phyloP scores from a whole-genome alignment of 1,140 invertebrate genomes.

The Drosophila melanica region DNA sequence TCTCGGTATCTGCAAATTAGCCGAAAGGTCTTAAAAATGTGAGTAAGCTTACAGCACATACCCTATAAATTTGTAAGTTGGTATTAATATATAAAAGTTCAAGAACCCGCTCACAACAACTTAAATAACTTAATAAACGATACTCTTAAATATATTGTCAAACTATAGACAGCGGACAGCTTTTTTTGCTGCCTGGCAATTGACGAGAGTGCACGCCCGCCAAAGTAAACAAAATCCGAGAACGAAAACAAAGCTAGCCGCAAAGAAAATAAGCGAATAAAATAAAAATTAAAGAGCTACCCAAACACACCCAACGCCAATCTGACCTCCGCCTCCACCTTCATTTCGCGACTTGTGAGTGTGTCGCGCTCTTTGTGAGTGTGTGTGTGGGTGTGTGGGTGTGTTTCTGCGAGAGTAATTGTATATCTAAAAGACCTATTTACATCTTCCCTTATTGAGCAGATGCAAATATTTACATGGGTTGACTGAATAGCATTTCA shows the following conservation, averaged over 20 bases:
- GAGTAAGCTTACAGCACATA: constrained; percentile 15
- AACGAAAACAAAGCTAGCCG: constrained; percentile 39
- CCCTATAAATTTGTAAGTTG: background rate
- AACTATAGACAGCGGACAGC: constrained; percentile 13
- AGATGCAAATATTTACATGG: constrained; percentile 8
- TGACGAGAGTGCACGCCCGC: constrained; percentile 52
- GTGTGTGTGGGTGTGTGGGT: background rate
- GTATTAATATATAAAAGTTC: background rate
- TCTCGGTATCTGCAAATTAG: constrained; percentile 47
- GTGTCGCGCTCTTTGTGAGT: background rate
- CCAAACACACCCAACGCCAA: constrained; percentile 40
- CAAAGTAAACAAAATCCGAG: constrained; percentile 66
- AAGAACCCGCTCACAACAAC: background rate
- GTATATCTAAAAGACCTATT: constrained; percentile 6
- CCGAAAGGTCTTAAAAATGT: constrained; percentile 26
- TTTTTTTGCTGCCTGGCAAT: constrained; percentile 45
- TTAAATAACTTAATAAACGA: constrained; percentile 45
- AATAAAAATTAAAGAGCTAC: constrained; percentile 16
- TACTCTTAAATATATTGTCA: constrained; percentile 50
- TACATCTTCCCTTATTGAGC: constrained; percentile 6
- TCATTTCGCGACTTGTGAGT: constrained; percentile 15
- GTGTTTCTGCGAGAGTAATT: constrained; percentile 16
- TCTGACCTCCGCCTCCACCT: constrained; percentile 30
- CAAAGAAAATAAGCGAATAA: constrained; percentile 23
- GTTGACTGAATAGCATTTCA: background rate